Conservation (phyloP, 1,140 invertebrate genomes). For the Scaptomyza graminum region DNA sequence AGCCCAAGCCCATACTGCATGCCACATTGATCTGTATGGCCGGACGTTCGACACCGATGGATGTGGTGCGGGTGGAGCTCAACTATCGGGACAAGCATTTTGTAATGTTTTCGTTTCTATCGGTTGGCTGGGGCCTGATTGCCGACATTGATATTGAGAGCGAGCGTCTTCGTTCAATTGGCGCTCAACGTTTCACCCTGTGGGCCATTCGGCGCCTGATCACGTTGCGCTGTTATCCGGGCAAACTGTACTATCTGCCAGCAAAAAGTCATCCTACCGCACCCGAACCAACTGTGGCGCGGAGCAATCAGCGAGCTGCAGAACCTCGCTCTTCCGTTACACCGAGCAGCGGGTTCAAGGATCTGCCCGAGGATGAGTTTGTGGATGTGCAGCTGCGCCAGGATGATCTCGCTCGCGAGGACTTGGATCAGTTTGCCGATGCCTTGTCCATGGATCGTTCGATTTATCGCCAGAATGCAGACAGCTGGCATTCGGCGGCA, state of each 20-base stretch:
- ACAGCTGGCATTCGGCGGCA: conserved; percentile 92
- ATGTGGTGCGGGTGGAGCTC: conserved; percentile 92
- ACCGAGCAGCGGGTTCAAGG: conserved; percentile 42
- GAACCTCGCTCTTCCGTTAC: not conserved
- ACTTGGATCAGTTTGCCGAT: conserved; percentile 52
- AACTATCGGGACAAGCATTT: conserved; percentile 84
- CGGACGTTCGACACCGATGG: conserved; percentile 91
- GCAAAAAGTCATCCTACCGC: conserved; percentile 36
- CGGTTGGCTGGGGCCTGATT: conserved; percentile 97
- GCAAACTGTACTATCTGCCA: conserved; percentile 88
- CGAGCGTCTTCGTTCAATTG: conserved; percentile 94
- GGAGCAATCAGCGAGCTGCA: not conserved
- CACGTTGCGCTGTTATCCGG: conserved; percentile 88
- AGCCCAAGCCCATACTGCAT: conserved; percentile 90
- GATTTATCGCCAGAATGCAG: conserved; percentile 85
- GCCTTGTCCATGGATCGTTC: conserved; percentile 64
- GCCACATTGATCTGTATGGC: conserved; percentile 92
- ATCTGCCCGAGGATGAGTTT: conserved; percentile 40
- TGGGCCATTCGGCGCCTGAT: conserved; percentile 93
- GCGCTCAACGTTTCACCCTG: conserved; percentile 94
- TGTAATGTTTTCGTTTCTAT: conserved; percentile 95
- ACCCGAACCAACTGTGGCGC: not conserved
- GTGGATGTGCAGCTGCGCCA: conserved; percentile 20
- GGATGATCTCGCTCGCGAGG: not conserved
- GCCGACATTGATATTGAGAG: conserved; percentile 99